Conservation (phyloP, 2,888 invertebrate genomes). For the Pardosa pseudoannulata region DNA sequence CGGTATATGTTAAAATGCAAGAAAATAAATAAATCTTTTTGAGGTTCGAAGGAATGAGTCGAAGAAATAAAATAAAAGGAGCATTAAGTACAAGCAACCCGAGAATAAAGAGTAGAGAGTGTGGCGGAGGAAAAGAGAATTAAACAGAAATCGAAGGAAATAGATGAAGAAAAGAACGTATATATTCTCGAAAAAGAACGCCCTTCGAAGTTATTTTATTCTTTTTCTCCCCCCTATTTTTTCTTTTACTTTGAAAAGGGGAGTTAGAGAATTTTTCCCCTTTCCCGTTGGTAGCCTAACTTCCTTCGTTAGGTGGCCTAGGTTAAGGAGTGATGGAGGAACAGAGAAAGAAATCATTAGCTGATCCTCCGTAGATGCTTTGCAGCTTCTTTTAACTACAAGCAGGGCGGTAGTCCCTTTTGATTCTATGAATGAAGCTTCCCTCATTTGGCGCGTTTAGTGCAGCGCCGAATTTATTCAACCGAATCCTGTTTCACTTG, state of each 20-base stretch:
- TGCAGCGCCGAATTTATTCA: no score
- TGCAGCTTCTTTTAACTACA: constrained; percentile 66
- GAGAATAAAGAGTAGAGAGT: constrained; percentile 47
- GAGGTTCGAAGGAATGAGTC: neutral
- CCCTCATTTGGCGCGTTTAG: no score
- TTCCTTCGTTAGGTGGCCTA: constrained; percentile 68
- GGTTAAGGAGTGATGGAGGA: constrained; percentile 64
- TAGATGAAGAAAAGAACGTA: constrained; percentile 65
- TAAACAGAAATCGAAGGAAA: constrained; percentile 68
- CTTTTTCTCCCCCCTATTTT: constrained; percentile 30
- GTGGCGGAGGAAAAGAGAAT: constrained; percentile 46
- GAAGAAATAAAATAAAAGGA: constrained; percentile 21
- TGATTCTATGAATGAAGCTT: no score
- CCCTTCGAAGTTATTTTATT: constrained; percentile 53
- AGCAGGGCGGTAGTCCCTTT: constrained; percentile 45
- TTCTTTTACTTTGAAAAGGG: constrained; percentile 13
- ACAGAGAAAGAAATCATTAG: constrained; percentile 71
- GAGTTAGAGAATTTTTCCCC: constrained; percentile 19
- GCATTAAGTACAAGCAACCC: constrained; percentile 59
- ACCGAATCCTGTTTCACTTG: no score
- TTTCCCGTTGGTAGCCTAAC: constrained; percentile 31
- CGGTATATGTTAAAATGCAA: constrained; percentile 38
- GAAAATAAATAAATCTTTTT: constrained; percentile 18
- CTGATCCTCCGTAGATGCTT: constrained; percentile 65
- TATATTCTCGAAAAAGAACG: constrained; percentile 67